A percentile compares a stretch with the other conserved stretches of the same genome.
These are phyloP conservation scores for Lerema accius DNA, from an alignment of 1,140 invertebrate genomes.

Conservation along the genomic window DNA sequence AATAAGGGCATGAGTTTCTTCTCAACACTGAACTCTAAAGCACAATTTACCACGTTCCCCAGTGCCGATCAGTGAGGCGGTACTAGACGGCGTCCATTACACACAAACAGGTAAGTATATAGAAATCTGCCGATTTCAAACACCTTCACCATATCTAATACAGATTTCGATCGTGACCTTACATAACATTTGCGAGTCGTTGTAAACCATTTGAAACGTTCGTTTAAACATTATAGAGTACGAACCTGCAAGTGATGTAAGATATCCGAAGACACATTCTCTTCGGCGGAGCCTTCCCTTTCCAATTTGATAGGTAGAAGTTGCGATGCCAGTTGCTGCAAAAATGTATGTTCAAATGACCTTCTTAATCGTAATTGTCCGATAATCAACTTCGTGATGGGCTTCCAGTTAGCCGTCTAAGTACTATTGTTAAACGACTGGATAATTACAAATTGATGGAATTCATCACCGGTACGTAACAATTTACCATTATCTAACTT, in stretches of 20 bases:
- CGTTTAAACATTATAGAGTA: not conserved
- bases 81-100: too few relatives aligned
- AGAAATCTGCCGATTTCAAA: too few relatives aligned
- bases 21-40: too few relatives aligned
- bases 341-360: conserved; percentile 3
- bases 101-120: too few relatives aligned
- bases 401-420: not conserved
- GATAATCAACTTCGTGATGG: conserved; percentile 10
- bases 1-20: too few relatives aligned
- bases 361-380: not conserved
- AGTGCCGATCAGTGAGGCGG: too few relatives aligned
- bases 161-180: not conserved
- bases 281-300: conserved; percentile 34
- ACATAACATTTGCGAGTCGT: not conserved
- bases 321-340: conserved; percentile 35
- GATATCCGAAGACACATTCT: conserved; percentile 46
- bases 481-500: not conserved
- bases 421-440: conserved; percentile 6
- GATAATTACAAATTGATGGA: conserved; percentile 11
- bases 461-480: not conserved
- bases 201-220: not conserved
- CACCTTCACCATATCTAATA: too few relatives aligned
- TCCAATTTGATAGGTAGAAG: conserved; percentile 50
- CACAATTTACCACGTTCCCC: too few relatives aligned
- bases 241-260: conserved; percentile 60